Base-by-base conservation (phyloP, 1,140 invertebrate species). In the Leptoteleia sp. region DNA sequence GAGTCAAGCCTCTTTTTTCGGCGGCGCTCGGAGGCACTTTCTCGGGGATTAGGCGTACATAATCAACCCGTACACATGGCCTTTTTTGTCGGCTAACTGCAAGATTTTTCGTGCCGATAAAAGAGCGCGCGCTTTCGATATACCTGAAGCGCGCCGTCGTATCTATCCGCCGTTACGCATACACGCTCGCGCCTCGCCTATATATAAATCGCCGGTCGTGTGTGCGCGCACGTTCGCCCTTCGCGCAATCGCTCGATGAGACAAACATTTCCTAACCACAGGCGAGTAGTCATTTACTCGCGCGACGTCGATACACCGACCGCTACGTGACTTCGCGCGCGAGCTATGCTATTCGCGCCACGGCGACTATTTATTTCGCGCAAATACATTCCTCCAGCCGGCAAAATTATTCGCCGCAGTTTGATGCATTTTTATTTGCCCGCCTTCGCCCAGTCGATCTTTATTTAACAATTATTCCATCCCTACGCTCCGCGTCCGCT, bases 191-290 rank as follows among this genome's bases (percentile, higher is more conserved):
- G 11, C 4, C 19, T 22, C 19, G 37, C 12, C 22, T 4, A 29
- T 5, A 5, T 3, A 5, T 5, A 11, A 33, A 33, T 2, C 7
- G 33, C 25, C 33, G 19, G 19, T 22, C 35, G 50, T 17, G 50
- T 9, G 48, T 16, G 38, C 8, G 57, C 37, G 15, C 40, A 22
- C 35, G 50, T 37, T 55, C 61, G 71, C 71, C 71, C 71, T 76
- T 67, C 71, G 61, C 62, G 71, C 62, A 67, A 76, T 50, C 71
- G 71, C 61, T 67, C 71, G 71, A 76, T 76, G 71, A 76, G 61
- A 76, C 71, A 76, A 76, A 67, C 71, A 67, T 75, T 73, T 64
- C 59, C 52, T 48, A 73, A 73, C 70, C 59, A 42, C 48, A 40
- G 59, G 27, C 70, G 70, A 65, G 61, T 48, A 73, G 52, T 73